Conservation (phyloP, 1,140 invertebrate species). For the Aphidius gifuensis region DNA sequence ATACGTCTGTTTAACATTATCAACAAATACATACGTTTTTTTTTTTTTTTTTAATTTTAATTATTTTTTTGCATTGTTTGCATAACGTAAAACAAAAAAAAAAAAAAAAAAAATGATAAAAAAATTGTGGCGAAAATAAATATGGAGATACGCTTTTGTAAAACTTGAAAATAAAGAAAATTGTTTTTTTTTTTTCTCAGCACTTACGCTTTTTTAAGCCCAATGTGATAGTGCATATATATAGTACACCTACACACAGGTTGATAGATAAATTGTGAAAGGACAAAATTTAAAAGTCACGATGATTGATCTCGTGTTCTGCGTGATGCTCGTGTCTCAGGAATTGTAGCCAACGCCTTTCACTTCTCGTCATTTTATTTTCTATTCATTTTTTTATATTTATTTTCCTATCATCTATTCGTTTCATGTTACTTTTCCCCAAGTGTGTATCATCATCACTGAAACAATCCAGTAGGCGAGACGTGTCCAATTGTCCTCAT, state of each 20-base stretch:
- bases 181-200: constrained; percentile 1
- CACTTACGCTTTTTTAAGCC: not conserved
- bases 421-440: too few species aligned
- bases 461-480: constrained; percentile 16
- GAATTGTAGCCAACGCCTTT: not conserved
- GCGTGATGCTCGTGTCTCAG: not conserved
- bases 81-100: too few species aligned
- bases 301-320: constrained; percentile 20
- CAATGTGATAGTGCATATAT: not conserved
- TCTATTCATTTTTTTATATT: not conserved
- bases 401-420: too few species aligned
- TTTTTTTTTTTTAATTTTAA: too few species aligned
- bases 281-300: not conserved
- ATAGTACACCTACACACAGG: not conserved
- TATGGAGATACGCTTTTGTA: too few species aligned
- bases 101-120: too few species aligned
- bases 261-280: too few species aligned
- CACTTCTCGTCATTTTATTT: constrained; percentile 6
- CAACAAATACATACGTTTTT: too few species aligned
- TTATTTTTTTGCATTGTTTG: too few species aligned
- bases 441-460: too few species aligned
- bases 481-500: constrained; percentile 16
- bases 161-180: not conserved
- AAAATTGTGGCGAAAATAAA: too few species aligned
- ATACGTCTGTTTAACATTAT: too few species aligned